These are phyloP conservation scores for Pagrus major DNA, from an alignment of 2,113 vertebrate species.

Conservation along the genomic window DNA sequence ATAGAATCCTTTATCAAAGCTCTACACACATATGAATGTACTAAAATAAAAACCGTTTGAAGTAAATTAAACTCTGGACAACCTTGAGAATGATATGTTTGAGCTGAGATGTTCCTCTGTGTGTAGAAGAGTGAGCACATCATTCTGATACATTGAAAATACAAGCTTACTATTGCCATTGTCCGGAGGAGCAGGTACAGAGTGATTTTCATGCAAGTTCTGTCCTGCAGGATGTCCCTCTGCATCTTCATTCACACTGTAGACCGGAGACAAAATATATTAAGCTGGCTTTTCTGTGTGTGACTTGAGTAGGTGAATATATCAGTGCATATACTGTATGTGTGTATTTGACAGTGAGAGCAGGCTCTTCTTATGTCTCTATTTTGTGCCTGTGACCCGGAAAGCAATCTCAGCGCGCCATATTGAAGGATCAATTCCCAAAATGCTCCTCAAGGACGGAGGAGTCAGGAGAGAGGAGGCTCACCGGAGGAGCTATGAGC, in stretches of 20 bases:
- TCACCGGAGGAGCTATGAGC: too few relatives aligned
- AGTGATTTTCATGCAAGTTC: conserved; percentile 41
- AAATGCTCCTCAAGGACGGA: too few relatives aligned
- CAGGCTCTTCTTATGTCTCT: too few relatives aligned
- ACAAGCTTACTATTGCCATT: conserved; percentile 30
- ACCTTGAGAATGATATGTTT: neutral
- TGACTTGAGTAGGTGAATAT: neutral
- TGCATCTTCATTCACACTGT: conserved; percentile 54
- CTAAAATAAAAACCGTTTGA: neutral
- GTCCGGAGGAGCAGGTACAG: conserved; percentile 28
- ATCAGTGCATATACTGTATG: neutral
- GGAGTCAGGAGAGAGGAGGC: too few relatives aligned
- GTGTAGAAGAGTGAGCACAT: neutral
- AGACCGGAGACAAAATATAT: conserved; percentile 30
- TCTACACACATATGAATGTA: neutral
- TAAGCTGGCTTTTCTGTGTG: neutral
- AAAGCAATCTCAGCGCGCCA: too few relatives aligned
- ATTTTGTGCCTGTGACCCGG: too few relatives aligned
- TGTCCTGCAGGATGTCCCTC: conserved; percentile 43
- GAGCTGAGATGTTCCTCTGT: neutral
- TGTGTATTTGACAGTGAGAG: neutral
- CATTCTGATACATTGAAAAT: conserved; percentile 8
- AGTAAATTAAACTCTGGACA: conserved; percentile 4
- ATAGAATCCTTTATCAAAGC: neutral
- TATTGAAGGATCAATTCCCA: too few relatives aligned